These are phyloP conservation scores for Montipora cactus DNA, from an alignment of 64 coral and sea anemone species.

Conservation along the genomic window DNA sequence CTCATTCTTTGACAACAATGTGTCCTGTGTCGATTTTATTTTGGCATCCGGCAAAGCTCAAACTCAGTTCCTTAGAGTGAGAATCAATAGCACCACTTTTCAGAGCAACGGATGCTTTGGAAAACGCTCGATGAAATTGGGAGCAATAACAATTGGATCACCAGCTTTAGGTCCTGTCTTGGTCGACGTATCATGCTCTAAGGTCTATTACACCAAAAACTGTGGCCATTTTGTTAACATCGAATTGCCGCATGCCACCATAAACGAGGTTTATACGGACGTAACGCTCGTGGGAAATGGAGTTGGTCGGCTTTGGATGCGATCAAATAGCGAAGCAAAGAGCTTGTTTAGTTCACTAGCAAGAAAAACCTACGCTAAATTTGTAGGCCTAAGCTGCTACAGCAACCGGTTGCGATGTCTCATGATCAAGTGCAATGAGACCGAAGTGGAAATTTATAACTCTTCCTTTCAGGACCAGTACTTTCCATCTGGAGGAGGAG, in stretches of 20 bases:
- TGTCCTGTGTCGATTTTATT: background rate
- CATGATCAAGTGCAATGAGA: background rate
- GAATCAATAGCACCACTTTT: background rate
- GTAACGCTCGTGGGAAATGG: background rate
- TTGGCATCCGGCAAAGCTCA: background rate
- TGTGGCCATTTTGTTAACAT: background rate
- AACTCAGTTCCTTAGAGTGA: background rate
- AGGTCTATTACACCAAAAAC: background rate
- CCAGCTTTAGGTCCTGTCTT: background rate
- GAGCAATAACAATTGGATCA: background rate
- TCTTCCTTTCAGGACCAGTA: background rate
- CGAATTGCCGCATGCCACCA: background rate
- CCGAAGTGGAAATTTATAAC: background rate
- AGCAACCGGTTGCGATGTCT: background rate
- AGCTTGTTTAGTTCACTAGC: background rate
- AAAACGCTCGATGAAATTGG: background rate
- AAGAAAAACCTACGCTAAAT: background rate
- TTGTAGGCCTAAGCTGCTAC: background rate
- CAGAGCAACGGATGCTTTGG: background rate
- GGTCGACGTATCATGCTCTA: background rate
- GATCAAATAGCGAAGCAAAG: background rate
- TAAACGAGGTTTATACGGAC: background rate
- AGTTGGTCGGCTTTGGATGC: background rate
- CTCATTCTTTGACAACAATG: background rate
- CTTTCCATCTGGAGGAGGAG: background rate